These are phyloP conservation scores for Thamnaconus septentrionalis DNA, from an alignment of 2,113 vertebrate genomes.

Conservation along the genomic window DNA sequence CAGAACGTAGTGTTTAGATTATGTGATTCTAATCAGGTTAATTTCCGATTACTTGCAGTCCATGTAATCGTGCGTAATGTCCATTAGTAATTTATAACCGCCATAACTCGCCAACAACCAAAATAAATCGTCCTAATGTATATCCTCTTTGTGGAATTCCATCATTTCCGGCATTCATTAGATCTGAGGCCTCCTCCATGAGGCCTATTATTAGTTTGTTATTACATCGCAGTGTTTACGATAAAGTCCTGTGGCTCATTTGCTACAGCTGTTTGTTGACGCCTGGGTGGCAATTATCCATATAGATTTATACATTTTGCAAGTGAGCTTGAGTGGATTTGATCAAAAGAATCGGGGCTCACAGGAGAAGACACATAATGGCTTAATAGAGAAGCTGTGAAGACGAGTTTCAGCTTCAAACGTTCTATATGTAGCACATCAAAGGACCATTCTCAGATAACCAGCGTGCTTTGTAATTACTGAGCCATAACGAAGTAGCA, in stretches of 20 bases:
- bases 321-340: neutral
- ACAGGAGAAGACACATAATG: constrained; percentile 1
- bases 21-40: too few species aligned
- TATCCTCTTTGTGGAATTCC: constrained; percentile 13
- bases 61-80: too few species aligned
- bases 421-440: constrained; percentile 25
- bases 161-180: constrained; percentile 8
- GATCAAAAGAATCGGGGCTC: constrained; percentile 2
- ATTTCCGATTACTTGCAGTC: too few species aligned
- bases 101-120: too few species aligned
- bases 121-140: too few species aligned
- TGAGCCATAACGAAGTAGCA: constrained; percentile 16
- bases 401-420: constrained; percentile 17
- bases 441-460: constrained; percentile 23
- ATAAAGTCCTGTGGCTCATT: neutral
- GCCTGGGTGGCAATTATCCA: neutral
- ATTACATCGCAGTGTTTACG: neutral
- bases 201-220: constrained; percentile 2
- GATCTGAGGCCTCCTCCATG: constrained; percentile 8
- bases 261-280: neutral
- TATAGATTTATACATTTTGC: neutral
- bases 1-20: too few species aligned
- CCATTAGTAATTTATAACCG: too few species aligned
- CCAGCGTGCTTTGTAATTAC: constrained; percentile 26
- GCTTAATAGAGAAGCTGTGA: constrained; percentile 7